Evolutionary conservation across 2,797 vertebrate species (phyloP).

Genomic region (Buceros bicornis): DNA sequence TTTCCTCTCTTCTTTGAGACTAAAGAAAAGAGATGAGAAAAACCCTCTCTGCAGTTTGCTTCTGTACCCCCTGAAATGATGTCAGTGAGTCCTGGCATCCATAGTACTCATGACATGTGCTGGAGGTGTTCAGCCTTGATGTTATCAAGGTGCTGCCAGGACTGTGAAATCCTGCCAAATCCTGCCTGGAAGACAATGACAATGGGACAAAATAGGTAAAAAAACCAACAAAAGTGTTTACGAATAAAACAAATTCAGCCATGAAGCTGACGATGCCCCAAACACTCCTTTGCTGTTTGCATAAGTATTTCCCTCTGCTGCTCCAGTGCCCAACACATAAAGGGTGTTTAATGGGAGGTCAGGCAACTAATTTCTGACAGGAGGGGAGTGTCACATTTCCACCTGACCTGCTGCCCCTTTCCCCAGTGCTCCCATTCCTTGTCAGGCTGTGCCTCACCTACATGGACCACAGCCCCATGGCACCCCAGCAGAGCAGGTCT

Average conservation of each 20-base stretch:
- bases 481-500: neutral
- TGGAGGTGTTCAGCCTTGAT: neutral
- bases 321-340: neutral
- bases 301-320: neutral
- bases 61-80: neutral
- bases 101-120: fast-evolving
- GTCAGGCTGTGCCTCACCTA: neutral
- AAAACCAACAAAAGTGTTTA: neutral
- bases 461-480: neutral
- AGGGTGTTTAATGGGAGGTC: neutral
- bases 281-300: neutral
- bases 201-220: neutral
- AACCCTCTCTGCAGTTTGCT: neutral
- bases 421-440: neutral
- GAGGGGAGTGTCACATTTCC: neutral
- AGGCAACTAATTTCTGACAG: neutral
- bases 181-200: neutral
- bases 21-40: constrained; percentile 18
- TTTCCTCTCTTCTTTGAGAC: constrained; percentile 42
- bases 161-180: neutral
- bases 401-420: neutral
- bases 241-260: neutral
- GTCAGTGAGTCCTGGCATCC: neutral
- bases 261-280: neutral
- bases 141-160: neutral